Evolutionary conservation across 2,888 invertebrate genomes (phyloP).

Genomic region (Drosophila conformis): DNA sequence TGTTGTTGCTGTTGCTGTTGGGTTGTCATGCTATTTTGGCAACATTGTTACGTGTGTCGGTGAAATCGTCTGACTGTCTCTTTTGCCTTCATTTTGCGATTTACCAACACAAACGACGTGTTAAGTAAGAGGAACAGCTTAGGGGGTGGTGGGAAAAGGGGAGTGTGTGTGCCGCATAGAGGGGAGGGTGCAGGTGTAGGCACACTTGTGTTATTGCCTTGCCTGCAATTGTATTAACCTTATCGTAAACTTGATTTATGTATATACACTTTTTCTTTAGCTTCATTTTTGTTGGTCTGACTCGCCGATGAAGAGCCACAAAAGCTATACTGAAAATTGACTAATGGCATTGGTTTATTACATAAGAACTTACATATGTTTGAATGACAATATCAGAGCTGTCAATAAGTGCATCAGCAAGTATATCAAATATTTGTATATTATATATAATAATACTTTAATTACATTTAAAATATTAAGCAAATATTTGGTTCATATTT

Average conservation of each 20-base stretch:
- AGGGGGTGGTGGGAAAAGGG: not conserved
- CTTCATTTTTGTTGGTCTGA: constrained; percentile 19
- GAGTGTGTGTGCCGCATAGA: not conserved
- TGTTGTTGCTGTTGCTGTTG: constrained; percentile 39
- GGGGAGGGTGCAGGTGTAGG: not conserved
- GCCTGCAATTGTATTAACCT: constrained; percentile 68
- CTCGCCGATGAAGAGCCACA: constrained; percentile 44
- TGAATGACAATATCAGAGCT: not conserved
- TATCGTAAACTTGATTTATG: constrained; percentile 73
- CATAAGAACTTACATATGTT: not conserved
- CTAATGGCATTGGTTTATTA: constrained; percentile 41
- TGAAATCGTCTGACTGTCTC: constrained; percentile 56
- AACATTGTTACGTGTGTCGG: constrained; percentile 70
- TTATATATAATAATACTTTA: not conserved
- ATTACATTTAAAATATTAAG: not conserved
- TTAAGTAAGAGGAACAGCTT: constrained; percentile 53
- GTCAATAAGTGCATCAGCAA: not conserved
- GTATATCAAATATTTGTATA: not conserved
- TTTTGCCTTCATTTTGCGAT: constrained; percentile 44
- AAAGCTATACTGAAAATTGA: constrained; percentile 33
- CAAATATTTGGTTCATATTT: not conserved
- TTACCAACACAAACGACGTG: constrained; percentile 63
- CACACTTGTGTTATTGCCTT: constrained; percentile 32
- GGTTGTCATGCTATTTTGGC: constrained; percentile 71
- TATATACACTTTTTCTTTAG: constrained; percentile 43